Conservation (phyloP, 2,888 invertebrate species). For the Digitonthophagus gazella region DNA sequence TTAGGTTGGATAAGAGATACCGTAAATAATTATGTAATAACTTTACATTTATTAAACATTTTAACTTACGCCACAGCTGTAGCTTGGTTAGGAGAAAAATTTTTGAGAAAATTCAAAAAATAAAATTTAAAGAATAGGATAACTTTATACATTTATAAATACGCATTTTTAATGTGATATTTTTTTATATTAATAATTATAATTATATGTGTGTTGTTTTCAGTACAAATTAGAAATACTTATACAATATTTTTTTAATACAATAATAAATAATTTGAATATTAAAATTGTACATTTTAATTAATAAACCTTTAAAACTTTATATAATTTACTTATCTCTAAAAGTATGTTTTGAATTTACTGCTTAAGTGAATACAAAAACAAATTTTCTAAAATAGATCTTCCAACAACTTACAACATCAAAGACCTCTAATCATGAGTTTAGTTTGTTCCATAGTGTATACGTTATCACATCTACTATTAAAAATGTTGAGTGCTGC, state of each 20-base stretch:
- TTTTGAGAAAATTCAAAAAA: slow-evolving; percentile 33
- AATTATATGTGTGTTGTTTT: not conserved
- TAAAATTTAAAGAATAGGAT: no score
- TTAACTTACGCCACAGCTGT: slow-evolving; percentile 63
- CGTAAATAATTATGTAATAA: slow-evolving; percentile 58
- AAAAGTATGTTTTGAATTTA: no score
- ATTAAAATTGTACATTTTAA: no score
- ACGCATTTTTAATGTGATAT: not conserved
- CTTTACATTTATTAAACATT: slow-evolving; percentile 65
- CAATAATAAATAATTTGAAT: not conserved
- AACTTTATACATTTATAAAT: no score
- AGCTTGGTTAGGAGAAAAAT: slow-evolving; percentile 63
- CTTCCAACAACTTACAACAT: not conserved
- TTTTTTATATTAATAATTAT: not conserved
- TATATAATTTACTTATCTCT: no score
- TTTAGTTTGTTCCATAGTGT: not conserved
- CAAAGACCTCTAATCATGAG: not conserved
- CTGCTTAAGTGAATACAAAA: no score
- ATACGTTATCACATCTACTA: not conserved
- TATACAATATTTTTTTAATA: not conserved
- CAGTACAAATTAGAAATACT: not conserved
- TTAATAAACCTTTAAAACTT: no score
- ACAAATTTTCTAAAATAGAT: no score
- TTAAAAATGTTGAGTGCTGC: not conserved
- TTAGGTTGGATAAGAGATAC: slow-evolving; percentile 66